Evolutionary conservation across 1,140 invertebrate species (phyloP).

Genomic region (Hylaeus volcanicus): DNA sequence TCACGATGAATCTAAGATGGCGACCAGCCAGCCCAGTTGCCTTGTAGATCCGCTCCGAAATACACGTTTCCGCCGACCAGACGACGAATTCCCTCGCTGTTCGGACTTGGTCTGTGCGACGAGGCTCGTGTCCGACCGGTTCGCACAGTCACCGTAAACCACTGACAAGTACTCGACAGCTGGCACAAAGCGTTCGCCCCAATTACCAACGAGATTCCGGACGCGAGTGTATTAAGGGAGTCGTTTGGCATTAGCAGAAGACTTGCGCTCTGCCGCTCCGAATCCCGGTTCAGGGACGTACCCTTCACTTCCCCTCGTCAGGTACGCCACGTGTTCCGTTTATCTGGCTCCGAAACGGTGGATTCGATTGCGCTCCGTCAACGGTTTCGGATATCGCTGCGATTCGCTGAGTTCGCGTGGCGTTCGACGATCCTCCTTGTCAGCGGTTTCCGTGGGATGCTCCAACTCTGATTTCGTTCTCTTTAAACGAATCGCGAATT

Average conservation of each 20-base stretch:
- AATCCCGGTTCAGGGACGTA: conserved; percentile 51
- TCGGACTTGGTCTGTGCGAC: neutral
- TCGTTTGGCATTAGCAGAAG: conserved; percentile 62
- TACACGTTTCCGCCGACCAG: neutral
- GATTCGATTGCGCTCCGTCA: conserved; percentile 5
- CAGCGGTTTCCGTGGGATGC: too few relatives aligned
- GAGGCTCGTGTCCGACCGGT: neutral
- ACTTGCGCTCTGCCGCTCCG: conserved; percentile 62
- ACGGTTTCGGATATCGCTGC: neutral
- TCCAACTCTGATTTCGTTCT: neutral
- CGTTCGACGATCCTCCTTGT: neutral
- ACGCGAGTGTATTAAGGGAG: conserved; percentile 60
- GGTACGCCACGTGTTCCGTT: conserved; percentile 11
- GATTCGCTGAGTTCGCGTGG: neutral
- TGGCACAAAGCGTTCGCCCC: conserved; percentile 18
- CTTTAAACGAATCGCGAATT: neutral
- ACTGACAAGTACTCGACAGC: conserved; percentile 31
- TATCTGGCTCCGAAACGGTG: conserved; percentile 4
- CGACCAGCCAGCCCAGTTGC: conserved; percentile 38
- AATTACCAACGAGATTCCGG: conserved; percentile 47
- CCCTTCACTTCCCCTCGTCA: neutral
- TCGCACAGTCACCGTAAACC: neutral
- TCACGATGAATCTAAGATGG: conserved; percentile 53
- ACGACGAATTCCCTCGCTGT: neutral
- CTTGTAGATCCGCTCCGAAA: conserved; percentile 23